These are phyloP conservation scores for Gobio occitaniae DNA, from an alignment of 2,797 vertebrate species.

Conservation along the genomic window DNA sequence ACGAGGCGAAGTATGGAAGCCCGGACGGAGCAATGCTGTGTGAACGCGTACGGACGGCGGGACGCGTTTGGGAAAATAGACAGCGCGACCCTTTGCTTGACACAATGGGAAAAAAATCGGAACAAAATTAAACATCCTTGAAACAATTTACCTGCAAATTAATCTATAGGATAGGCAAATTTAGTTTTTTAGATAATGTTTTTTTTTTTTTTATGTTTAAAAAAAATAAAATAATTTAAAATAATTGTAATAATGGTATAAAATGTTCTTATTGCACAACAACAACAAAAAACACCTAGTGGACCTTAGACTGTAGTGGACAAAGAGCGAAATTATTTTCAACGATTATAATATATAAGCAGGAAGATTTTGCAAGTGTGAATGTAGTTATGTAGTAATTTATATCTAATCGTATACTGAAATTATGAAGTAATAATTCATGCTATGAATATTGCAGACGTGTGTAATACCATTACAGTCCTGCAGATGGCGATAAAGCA, in stretches of 20 bases:
- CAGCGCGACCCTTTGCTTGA: background rate
- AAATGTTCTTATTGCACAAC: background rate
- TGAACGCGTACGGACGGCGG: background rate
- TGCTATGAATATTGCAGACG: background rate
- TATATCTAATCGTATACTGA: too few relatives aligned
- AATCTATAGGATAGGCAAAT: background rate
- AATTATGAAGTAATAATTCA: background rate
- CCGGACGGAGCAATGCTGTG: conserved; percentile 63
- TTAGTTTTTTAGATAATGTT: background rate
- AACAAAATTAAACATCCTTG: background rate
- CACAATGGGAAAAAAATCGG: too few relatives aligned
- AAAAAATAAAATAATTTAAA: background rate
- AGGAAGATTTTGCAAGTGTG: background rate
- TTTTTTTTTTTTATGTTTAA: background rate
- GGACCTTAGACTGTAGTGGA: background rate
- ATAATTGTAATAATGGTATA: background rate
- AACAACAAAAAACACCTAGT: background rate
- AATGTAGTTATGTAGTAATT: background rate
- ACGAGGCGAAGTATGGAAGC: conserved; percentile 68
- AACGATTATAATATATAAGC: background rate
- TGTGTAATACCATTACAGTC: background rate
- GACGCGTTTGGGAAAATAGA: conserved; percentile 24
- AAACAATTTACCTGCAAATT: background rate
- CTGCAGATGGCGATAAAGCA: conserved; percentile 42
- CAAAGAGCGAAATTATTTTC: background rate